Evolutionary conservation across 2,113 vertebrate genomes (phyloP).

Genomic region (Acrocephalus arundinaceus): DNA sequence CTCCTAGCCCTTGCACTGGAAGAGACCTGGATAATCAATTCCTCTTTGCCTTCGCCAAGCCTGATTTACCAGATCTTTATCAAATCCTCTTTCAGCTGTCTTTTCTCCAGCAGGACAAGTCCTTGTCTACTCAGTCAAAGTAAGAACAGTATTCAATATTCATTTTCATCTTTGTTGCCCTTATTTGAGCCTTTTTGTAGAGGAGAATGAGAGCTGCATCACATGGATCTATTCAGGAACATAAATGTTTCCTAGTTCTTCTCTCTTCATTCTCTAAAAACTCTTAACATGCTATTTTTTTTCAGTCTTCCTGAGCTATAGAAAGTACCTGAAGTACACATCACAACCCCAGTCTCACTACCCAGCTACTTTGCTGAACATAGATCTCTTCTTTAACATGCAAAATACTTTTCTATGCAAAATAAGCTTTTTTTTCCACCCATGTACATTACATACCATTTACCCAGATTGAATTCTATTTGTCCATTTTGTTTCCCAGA

Average conservation of each 20-base stretch:
- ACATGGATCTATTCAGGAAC: not conserved
- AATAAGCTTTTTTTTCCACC: not conserved
- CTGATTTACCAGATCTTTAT: not conserved
- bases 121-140: not conserved
- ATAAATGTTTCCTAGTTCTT: not conserved
- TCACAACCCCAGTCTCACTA: not conserved
- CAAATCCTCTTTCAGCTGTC: not conserved
- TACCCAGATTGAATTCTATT: not conserved
- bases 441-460: not conserved
- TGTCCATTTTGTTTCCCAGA: not conserved
- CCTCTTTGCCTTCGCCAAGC: not conserved
- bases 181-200: not conserved
- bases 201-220: fast-evolving
- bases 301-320: not conserved
- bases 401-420: not conserved
- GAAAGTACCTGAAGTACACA: not conserved
- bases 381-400: not conserved
- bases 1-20: not conserved
- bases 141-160: not conserved
- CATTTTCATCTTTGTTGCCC: not conserved
- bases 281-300: not conserved
- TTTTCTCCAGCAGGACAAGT: not conserved
- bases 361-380: not conserved
- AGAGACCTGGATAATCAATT: not conserved
- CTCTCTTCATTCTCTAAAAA: not conserved